Base-by-base conservation (phyloP, 2,113 vertebrate genomes). In the Tinamus guttatus region DNA sequence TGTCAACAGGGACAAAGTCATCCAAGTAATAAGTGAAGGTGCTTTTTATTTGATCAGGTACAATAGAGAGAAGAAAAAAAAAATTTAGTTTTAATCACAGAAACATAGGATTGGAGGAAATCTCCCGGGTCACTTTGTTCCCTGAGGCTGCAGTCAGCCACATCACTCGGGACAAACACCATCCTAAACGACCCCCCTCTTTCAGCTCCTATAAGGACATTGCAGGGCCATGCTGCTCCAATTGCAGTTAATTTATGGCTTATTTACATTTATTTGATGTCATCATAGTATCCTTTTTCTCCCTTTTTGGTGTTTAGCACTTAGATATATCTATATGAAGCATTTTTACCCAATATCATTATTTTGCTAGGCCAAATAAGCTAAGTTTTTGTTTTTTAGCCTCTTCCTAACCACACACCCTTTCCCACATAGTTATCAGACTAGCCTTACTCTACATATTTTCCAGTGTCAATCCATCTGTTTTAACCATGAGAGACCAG, bases 1-100 rank as follows among this genome's bases (percentile, higher is more conserved):
- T 58, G 80, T 74, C 75, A 92, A 90, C 34, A 93, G 34, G n/a
- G 92, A 81, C 77, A 76, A 92, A 94, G 90, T 84, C 83, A 95
- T 81, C 41, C 40, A 40, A 47, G 83, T 81, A 78, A 43, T 73
- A 89, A 89, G 67, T 41, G 81, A 65, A 88, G 62, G 51, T 36
- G 73, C 27, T 87, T 78, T 67, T 16, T 63, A 85, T 52, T 71
- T 84, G 41, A 75, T 70, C 38, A 86, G 80, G n/a, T 49, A 38
- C 45, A 63, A 84, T 30, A 58, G 14, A 19, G 20, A 45, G n/a
- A 68, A 67, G n/a, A 73, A 19, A n/a, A 38, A 73, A 20, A 34
- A 38, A 45, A 45, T n/a, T n/a, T 25, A 43, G 13, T 51, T n/a
- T 75, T 58, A 41, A n/a, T 43, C 71, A 75, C 38, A 78, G 88